Percentiles rank a stretch among this genome's conserved stretches.
Evolutionary conservation across 2,113 vertebrate species (phyloP).

Genomic region (Anas platyrhynchos): DNA sequence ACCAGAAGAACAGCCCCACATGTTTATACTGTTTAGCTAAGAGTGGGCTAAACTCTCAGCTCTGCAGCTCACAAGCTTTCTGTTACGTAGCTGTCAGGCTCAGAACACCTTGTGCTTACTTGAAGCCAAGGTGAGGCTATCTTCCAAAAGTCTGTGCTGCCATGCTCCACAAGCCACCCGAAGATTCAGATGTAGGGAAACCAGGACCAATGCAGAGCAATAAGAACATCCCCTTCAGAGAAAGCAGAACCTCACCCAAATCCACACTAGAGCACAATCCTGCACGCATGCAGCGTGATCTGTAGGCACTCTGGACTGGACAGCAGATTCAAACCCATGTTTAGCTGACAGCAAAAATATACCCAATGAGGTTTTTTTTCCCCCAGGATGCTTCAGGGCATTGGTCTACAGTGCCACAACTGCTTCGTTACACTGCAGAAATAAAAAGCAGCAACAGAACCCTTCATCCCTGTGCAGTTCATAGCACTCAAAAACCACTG

Average conservation of each 20-base stretch:
- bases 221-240: background rate
- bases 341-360: background rate
- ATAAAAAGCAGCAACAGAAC: background rate
- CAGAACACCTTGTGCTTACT: background rate
- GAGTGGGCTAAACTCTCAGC: background rate
- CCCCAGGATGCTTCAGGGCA: background rate
- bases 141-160: background rate
- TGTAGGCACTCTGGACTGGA: background rate
- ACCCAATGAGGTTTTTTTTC: background rate
- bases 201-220: background rate
- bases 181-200: slow-evolving; percentile 1
- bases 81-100: background rate
- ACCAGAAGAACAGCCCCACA: background rate
- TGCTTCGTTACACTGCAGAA: background rate
- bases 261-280: background rate
- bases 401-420: background rate
- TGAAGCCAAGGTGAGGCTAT: background rate
- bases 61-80: background rate
- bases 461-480: background rate
- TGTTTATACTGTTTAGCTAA: background rate
- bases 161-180: background rate
- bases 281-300: background rate
- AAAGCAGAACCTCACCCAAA: background rate
- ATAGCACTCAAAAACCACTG: background rate
- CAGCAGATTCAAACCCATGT: background rate